Evolutionary conservation across 1,140 invertebrate species (phyloP).

Genomic region (Cylas formicarius): DNA sequence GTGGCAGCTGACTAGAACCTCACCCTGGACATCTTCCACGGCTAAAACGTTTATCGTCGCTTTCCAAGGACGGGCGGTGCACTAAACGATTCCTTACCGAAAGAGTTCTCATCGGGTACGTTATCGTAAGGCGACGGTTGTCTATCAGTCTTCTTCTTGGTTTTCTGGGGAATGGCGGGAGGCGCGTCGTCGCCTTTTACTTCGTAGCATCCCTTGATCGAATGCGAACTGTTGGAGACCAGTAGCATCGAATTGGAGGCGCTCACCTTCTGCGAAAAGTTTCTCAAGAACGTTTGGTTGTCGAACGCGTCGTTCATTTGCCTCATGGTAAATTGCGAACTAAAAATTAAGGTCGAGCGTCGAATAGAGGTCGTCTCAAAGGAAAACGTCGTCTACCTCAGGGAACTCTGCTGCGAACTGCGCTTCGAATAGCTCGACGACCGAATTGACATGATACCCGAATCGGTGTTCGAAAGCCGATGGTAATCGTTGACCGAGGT

Average conservation of each 20-base stretch:
- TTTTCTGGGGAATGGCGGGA: slow-evolving; percentile 62
- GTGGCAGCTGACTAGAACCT: slow-evolving; percentile 49
- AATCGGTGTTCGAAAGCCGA: slow-evolving; percentile 47
- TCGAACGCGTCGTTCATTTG: slow-evolving; percentile 10
- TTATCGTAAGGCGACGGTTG: slow-evolving; percentile 71
- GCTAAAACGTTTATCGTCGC: too few relatives aligned
- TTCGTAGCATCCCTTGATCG: slow-evolving; percentile 7
- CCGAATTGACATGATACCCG: slow-evolving; percentile 60
- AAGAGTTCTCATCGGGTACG: slow-evolving; percentile 45
- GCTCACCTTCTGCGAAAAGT: slow-evolving; percentile 15
- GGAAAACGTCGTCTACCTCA: slow-evolving; percentile 31
- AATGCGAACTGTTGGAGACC: slow-evolving; percentile 19
- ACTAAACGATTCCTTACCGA: too few relatives aligned
- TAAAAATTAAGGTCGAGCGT: slow-evolving; percentile 7
- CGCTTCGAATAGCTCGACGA: slow-evolving; percentile 54
- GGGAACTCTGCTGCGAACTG: slow-evolving; percentile 51
- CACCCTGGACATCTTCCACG: slow-evolving; percentile 32
- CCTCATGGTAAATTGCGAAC: slow-evolving; percentile 15
- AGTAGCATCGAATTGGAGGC: slow-evolving; percentile 30
- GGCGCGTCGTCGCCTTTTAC: slow-evolving; percentile 43
- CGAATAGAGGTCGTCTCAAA: neutral
- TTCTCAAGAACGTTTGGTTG: slow-evolving; percentile 9
- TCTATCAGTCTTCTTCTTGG: slow-evolving; percentile 49
- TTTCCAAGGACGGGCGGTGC: too few relatives aligned
- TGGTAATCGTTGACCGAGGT: slow-evolving; percentile 34